Conservation (phyloP, 2,113 vertebrate genomes). For the Cheilinus undulatus region DNA sequence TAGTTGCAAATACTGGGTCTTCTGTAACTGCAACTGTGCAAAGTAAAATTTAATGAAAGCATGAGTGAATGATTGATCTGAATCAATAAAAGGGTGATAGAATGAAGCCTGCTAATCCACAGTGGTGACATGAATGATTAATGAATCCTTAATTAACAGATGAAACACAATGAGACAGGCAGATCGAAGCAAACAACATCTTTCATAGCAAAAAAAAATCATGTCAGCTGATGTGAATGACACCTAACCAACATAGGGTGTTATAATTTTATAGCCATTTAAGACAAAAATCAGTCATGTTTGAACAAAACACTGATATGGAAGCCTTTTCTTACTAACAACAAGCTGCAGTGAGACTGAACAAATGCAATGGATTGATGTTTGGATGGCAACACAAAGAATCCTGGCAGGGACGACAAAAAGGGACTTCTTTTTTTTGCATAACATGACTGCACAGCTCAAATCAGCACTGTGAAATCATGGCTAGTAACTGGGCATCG, state of each 20-base stretch:
- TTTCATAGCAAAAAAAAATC: conserved; percentile 32
- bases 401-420: conserved; percentile 52
- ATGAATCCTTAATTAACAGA: conserved; percentile 32
- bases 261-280: conserved; percentile 44
- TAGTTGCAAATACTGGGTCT: conserved; percentile 98
- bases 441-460: conserved; percentile 11
- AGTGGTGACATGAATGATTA: conserved; percentile 36
- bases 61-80: conserved; percentile 83
- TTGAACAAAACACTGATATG: conserved; percentile 26
- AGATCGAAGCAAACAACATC: conserved; percentile 50
- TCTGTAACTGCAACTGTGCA: conserved; percentile 98
- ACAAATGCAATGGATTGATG: conserved; percentile 50
- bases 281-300: conserved; percentile 39
- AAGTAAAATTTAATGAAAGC: conserved; percentile 87
- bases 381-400: conserved; percentile 61
- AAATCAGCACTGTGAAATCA: conserved; percentile 20
- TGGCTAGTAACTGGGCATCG: conserved; percentile 26
- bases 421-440: conserved; percentile 18
- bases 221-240: conserved; percentile 49
- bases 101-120: conserved; percentile 52
- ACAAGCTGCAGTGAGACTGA: conserved; percentile 25
- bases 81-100: conserved; percentile 63
- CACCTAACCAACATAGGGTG: conserved; percentile 57
- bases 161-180: conserved; percentile 46
- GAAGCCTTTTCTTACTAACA: background rate